Percentiles rank a stretch among this genome's conserved stretches.
Evolutionary conservation across 2,113 vertebrate species (phyloP).

Genomic region (Pleuronectes platessa): DNA sequence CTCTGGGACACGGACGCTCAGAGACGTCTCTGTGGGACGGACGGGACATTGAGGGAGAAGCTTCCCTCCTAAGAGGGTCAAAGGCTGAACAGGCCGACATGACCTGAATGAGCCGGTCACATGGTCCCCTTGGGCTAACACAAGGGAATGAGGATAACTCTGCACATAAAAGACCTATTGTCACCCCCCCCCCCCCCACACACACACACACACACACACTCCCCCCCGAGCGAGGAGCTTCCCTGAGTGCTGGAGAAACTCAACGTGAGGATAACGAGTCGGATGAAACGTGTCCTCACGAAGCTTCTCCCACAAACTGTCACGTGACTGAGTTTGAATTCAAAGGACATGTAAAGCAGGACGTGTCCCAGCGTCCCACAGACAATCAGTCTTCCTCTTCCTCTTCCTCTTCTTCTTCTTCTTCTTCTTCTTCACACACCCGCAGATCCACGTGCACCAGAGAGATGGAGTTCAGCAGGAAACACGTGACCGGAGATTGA

Average conservation of each 20-base stretch:
- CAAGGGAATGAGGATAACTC: conserved; percentile 61
- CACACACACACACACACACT: too few relatives aligned
- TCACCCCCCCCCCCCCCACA: conserved; percentile 48
- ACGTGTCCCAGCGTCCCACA: background rate
- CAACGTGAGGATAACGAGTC: background rate
- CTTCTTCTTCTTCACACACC: background rate
- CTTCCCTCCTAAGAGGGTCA: conserved; percentile 60
- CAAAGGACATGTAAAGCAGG: conserved; percentile 39
- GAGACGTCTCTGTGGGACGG: conserved; percentile 47
- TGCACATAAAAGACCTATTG: conserved; percentile 76
- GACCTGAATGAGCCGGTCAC: conserved; percentile 79
- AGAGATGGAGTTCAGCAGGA: too few relatives aligned
- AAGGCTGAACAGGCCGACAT: conserved; percentile 66
- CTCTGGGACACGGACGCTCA: conserved; percentile 25
- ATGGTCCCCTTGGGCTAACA: conserved; percentile 75
- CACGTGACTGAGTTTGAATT: conserved; percentile 14
- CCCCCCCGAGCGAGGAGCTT: conserved; percentile 53
- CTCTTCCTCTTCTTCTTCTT: too few relatives aligned
- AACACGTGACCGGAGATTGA: too few relatives aligned
- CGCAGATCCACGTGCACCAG: background rate
- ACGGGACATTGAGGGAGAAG: conserved; percentile 53
- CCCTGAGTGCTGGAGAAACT: conserved; percentile 20
- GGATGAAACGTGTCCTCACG: conserved; percentile 2
- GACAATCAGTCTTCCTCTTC: background rate
- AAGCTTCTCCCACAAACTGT: conserved; percentile 1